Base-by-base conservation (phyloP, 2,797 vertebrate genomes). In the Eurystomus glaucurus region DNA sequence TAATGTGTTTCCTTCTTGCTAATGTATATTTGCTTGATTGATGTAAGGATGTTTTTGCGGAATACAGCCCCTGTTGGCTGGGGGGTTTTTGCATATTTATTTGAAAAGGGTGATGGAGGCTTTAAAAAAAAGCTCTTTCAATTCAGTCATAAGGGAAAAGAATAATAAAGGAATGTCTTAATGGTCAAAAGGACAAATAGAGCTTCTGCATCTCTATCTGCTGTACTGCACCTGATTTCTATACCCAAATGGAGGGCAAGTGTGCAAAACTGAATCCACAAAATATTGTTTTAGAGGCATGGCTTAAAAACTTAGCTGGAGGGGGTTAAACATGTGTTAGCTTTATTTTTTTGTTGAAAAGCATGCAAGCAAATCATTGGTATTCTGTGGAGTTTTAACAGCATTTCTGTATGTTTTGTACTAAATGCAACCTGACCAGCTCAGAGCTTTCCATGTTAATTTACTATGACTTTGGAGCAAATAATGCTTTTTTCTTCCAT, bases 1-100 rank as follows among this genome's bases (percentile, higher is more conserved):
- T 84, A 93, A 95, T 96, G 76, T 71, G 89, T 95, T 93, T 94
- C 51, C 64, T 55, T 83, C 57, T 91, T 96, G 85, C 66, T 96
- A 96, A 97, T 92, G 62, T 84, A 85, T 81, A 85, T 74, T 85
- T 52, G 54, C 11, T 76, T 97, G 90, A 85, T 88, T 93, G 94
- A 93, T 92, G 45, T 66, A 81, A 72, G 62, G 31, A 52, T 78
- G 75, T 88, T 95, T 88, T 76, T 91, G 20, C 57, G 92, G 90
- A 77, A 94, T 86, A 26, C 37, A 82, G 31, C 29, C 13, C 14
- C 14, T 69, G 16, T 50, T 87, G 39, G 23, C 16, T 87, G 74
- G 37, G 15, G 6, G 9, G 80, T 71, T 14, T 46, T 31, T 64
- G 45, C 26, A 68, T 60, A 37, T 35, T 66, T 88, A 35, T 85